Evolutionary conservation across 2,797 vertebrate species (phyloP).

Genomic region (Pteronotus mesoamericanus): DNA sequence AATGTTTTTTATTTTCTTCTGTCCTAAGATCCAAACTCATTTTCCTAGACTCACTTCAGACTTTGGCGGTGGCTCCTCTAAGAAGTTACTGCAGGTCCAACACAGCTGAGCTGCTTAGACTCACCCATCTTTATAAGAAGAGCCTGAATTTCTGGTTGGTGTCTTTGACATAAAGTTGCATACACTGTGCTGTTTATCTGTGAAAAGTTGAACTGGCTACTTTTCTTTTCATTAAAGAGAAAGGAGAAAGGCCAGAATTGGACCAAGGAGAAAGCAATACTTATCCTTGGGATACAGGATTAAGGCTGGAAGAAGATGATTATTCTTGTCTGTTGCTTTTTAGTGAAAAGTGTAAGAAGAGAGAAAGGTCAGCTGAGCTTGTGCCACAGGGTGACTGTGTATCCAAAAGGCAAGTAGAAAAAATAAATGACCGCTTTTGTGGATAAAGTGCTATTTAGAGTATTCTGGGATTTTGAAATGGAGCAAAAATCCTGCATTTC

Average conservation of each 20-base stretch:
- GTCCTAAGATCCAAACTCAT: slow-evolving; percentile 14
- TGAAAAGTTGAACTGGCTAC: not conserved
- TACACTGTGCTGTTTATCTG: not conserved
- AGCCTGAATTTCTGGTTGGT: not conserved
- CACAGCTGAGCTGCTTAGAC: not conserved
- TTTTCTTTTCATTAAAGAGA: not conserved
- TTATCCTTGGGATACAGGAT: not conserved
- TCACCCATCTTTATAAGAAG: not conserved
- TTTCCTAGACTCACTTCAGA: not conserved
- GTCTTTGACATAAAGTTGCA: not conserved
- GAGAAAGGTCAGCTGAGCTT: not conserved
- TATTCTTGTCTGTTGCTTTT: not conserved
- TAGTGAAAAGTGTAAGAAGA: not conserved
- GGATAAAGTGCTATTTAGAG: not conserved
- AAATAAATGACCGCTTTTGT: not conserved
- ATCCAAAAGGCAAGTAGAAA: not conserved
- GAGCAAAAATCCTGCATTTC: not conserved
- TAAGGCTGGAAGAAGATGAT: not conserved
- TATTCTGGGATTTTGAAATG: not conserved
- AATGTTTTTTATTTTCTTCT: slow-evolving; percentile 45
- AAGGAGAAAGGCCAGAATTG: not conserved
- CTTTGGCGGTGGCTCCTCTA: not conserved
- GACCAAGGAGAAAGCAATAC: not conserved
- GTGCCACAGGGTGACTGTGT: not conserved
- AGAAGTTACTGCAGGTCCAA: not conserved